A percentile compares a stretch with the other conserved stretches of the same genome.
These are phyloP conservation scores for Aramus guarauna DNA, from an alignment of 2,113 vertebrate genomes.

Conservation along the genomic window DNA sequence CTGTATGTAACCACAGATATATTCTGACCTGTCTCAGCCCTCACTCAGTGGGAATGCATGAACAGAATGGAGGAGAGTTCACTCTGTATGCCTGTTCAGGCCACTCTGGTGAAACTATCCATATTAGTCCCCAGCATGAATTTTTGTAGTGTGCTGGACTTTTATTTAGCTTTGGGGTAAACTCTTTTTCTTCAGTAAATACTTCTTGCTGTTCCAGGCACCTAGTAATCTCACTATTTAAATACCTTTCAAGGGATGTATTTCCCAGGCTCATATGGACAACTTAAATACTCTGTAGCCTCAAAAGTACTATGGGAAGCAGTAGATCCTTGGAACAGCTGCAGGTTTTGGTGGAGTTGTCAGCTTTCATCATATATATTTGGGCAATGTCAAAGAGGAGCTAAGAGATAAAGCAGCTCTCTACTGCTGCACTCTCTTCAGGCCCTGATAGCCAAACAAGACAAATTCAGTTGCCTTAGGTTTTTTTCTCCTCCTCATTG, in stretches of 20 bases:
- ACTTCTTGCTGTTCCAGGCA: neutral
- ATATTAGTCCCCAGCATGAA: neutral
- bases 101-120: neutral
- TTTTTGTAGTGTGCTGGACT: neutral
- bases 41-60: neutral
- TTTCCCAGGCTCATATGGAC: neutral
- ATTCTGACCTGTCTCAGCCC: neutral
- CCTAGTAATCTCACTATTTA: neutral
- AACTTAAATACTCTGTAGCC: neutral
- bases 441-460: neutral
- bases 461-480: neutral
- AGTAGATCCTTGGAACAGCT: neutral
- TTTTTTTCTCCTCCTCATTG: neutral
- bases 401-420: neutral
- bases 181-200: neutral
- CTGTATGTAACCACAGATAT: neutral
- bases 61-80: neutral
- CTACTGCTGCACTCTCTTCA: neutral
- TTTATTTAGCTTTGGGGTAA: neutral
- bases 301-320: neutral
- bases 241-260: neutral
- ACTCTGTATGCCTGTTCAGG: neutral
- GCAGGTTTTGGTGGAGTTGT: neutral
- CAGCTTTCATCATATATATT: neutral
- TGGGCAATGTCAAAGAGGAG: neutral